Conservation (phyloP, 2,888 invertebrate genomes). For the Drepanosiphum platanoidis region DNA sequence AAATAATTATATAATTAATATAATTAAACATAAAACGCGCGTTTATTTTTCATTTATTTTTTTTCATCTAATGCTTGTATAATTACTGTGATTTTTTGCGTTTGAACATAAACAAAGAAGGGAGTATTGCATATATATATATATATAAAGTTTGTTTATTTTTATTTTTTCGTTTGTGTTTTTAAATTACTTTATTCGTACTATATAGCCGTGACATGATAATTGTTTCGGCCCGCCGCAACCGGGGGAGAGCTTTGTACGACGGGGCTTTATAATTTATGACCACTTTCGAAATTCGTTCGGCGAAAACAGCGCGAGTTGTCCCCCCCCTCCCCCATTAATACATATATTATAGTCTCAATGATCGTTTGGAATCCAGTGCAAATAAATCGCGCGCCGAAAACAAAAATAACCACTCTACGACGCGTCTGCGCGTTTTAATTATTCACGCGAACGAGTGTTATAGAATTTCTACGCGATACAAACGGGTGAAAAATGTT, state of each 20-base stretch:
- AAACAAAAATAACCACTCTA: no score
- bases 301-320: no score
- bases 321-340: not conserved
- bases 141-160: not conserved
- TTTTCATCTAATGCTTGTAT: not conserved
- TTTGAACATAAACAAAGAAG: not conserved
- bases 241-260: not conserved
- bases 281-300: not conserved
- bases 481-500: no score
- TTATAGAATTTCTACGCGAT: no score
- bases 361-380: no score
- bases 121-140: no score
- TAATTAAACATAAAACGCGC: not conserved
- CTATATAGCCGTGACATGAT: not conserved
- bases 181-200: constrained; percentile 8
- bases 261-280: not conserved
- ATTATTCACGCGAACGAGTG: no score
- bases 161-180: not conserved
- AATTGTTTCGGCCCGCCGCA: not conserved
- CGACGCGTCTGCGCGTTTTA: no score
- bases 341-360: no score
- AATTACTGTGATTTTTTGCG: not conserved
- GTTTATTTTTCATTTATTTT: not conserved
- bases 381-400: no score
- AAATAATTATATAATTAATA: not conserved